phyloP scores from a whole-genome alignment of 2,888 invertebrate species.

The Drosophila kokeensis region DNA sequence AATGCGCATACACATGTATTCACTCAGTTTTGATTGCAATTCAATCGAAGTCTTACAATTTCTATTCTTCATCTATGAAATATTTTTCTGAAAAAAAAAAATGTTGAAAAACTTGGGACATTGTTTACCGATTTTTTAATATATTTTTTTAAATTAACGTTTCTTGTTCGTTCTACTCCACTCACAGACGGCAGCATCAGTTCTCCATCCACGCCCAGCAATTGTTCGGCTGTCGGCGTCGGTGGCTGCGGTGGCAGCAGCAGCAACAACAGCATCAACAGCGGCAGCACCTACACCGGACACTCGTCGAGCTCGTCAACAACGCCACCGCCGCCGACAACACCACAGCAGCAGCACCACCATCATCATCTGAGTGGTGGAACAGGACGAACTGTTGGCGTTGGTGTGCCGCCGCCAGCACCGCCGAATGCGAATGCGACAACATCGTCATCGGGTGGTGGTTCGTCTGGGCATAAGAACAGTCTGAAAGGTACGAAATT shows the following conservation, averaged over 20 bases:
- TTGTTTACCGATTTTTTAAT: neutral
- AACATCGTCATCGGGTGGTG: conserved; percentile 31
- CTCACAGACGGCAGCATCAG: conserved; percentile 82
- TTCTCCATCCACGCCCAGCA: conserved; percentile 84
- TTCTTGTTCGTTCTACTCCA: neutral
- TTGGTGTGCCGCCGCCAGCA: conserved; percentile 53
- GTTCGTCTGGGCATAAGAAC: conserved; percentile 89
- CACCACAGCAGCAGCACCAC: conserved; percentile 16
- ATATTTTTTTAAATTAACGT: neutral
- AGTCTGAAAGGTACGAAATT: conserved; percentile 93
- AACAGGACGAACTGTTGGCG: conserved; percentile 2
- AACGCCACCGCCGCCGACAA: conserved; percentile 65
- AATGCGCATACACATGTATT: neutral
- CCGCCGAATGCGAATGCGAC: conserved; percentile 51
- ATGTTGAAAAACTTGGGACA: neutral
- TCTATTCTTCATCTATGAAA: neutral
- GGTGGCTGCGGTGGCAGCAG: conserved; percentile 51
- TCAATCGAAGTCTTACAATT: neutral
- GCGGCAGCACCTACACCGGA: conserved; percentile 48
- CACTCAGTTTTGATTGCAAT: neutral
- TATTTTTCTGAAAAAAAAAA: neutral
- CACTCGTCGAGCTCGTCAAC: conserved; percentile 40
- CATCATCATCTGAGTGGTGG: conserved; percentile 9
- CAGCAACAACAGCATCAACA: conserved; percentile 66
- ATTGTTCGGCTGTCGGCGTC: conserved; percentile 61